These are phyloP conservation scores for Metaphire vulgaris DNA, from an alignment of 1,140 invertebrate genomes.

Conservation along the genomic window DNA sequence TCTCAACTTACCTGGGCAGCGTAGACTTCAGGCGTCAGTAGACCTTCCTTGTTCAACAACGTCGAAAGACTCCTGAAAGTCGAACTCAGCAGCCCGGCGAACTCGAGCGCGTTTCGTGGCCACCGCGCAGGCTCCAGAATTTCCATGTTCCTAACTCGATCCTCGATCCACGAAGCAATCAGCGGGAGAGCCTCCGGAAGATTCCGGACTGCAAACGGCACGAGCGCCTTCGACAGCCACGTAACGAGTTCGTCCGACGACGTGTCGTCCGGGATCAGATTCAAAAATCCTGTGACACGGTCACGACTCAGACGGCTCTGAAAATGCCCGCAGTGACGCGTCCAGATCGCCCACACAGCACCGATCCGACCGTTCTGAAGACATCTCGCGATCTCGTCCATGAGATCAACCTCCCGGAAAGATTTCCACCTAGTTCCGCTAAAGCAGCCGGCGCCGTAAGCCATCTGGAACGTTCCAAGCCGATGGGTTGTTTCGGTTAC, in stretches of 20 bases:
- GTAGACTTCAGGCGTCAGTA: not conserved
- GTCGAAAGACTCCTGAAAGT: not conserved
- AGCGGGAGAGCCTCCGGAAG: constrained; percentile 1
- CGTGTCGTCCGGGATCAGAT: not conserved
- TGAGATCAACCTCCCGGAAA: not conserved
- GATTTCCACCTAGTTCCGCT: not conserved
- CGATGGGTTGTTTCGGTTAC: not conserved
- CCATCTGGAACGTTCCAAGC: not conserved
- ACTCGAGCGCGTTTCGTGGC: constrained; percentile 38
- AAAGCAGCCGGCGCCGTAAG: not conserved
- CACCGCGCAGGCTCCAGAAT: constrained; percentile 33
- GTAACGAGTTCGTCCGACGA: not conserved
- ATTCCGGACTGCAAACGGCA: constrained; percentile 9
- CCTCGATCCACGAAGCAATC: constrained; percentile 35
- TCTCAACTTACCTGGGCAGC: not conserved
- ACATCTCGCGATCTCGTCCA: not conserved
- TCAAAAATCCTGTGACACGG: not conserved
- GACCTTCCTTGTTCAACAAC: not conserved
- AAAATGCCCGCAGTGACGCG: not conserved
- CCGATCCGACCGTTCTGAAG: not conserved
- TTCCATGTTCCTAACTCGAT: constrained; percentile 39
- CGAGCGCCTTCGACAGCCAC: not conserved
- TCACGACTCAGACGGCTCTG: not conserved
- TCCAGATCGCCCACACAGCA: not conserved
- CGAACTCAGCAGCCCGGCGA: constrained; percentile 11